phyloP scores from a whole-genome alignment of 1,140 invertebrate genomes.

The Limonius californicus region DNA sequence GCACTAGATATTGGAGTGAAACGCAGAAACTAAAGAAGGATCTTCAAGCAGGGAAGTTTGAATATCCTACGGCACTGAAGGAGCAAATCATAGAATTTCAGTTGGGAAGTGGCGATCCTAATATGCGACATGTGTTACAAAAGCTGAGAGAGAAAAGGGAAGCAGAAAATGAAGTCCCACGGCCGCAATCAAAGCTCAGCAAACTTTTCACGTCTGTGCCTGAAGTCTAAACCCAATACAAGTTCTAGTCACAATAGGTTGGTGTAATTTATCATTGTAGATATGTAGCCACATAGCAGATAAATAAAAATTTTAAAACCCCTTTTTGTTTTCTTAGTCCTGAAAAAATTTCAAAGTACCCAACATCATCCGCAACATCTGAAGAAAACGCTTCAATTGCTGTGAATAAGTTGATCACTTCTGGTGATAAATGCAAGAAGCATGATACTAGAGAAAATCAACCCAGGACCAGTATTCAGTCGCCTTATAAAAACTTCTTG shows the following conservation, averaged over 20 bases:
- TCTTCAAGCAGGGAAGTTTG: constrained; percentile 24
- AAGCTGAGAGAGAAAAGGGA: constrained; percentile 24
- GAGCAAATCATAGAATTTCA: background rate
- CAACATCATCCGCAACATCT: too few relatives aligned
- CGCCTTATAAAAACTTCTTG: background rate
- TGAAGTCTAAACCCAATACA: too few relatives aligned
- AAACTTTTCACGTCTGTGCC: constrained; percentile 20
- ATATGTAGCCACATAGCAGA: too few relatives aligned
- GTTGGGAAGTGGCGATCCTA: constrained; percentile 12
- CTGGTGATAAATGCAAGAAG: too few relatives aligned
- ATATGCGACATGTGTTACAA: background rate
- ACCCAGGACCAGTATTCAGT: background rate
- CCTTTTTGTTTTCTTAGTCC: too few relatives aligned
- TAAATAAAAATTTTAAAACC: too few relatives aligned
- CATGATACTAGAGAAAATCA: too few relatives aligned
- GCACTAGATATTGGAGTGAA: constrained; percentile 24
- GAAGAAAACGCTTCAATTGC: too few relatives aligned
- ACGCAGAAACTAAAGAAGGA: constrained; percentile 26
- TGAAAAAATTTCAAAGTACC: too few relatives aligned
- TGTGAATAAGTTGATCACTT: too few relatives aligned
- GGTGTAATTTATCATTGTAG: too few relatives aligned
- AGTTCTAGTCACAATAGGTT: too few relatives aligned
- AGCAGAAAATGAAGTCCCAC: constrained; percentile 32
- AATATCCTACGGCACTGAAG: constrained; percentile 21
- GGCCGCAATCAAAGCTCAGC: constrained; percentile 32